A percentile compares a stretch with the other conserved stretches of the same genome.
These are phyloP conservation scores for Aquatica leii DNA, from an alignment of 2,888 invertebrate genomes.

Conservation along the genomic window DNA sequence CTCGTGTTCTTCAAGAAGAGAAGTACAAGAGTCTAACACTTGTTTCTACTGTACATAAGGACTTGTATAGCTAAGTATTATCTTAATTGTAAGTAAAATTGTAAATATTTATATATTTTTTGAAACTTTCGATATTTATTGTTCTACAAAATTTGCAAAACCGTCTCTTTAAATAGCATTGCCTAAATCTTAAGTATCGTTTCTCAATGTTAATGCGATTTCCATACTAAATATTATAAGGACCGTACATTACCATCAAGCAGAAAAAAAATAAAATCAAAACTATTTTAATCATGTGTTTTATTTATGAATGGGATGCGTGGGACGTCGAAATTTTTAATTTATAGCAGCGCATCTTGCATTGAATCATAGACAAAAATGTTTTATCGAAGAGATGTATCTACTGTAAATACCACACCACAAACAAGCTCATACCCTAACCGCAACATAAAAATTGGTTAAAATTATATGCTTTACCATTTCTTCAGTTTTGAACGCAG, in stretches of 20 bases:
- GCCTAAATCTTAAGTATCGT: too few species aligned
- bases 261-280: slow-evolving; percentile 2
- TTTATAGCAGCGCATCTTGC: too few species aligned
- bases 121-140: slow-evolving; percentile 14
- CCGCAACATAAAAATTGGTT: slow-evolving; percentile 7
- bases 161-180: neutral
- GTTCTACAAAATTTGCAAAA: neutral
- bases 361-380: neutral
- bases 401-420: neutral
- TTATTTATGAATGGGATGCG: neutral
- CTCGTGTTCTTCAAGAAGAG: slow-evolving; percentile 42
- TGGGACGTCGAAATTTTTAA: too few species aligned
- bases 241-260: neutral
- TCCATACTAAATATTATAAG: slow-evolving; percentile 4
- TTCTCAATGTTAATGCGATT: too few species aligned
- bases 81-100: slow-evolving; percentile 49
- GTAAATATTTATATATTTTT: slow-evolving; percentile 53
- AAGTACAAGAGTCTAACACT: slow-evolving; percentile 51
- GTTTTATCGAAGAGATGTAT: neutral
- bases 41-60: slow-evolving; percentile 52
- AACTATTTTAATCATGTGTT: slow-evolving; percentile 4
- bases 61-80: slow-evolving; percentile 55
- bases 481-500: neutral
- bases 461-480: slow-evolving; percentile 2
- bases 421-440: slow-evolving; percentile 7